phyloP scores from a whole-genome alignment of 2,113 vertebrate species.

The Gambusia affinis region DNA sequence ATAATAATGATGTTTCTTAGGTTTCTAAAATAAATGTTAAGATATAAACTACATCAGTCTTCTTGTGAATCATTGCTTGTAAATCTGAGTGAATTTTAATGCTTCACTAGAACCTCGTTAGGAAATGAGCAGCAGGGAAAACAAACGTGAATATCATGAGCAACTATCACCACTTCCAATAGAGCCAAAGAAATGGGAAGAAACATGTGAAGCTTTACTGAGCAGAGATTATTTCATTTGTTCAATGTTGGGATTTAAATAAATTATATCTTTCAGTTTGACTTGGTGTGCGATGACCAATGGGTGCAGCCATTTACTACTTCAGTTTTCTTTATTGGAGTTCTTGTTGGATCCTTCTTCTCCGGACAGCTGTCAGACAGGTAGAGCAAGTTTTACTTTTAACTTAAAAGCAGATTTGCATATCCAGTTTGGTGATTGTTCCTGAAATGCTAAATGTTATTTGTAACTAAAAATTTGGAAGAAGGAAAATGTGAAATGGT shows the following conservation, averaged over 20 bases:
- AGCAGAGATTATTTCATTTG: background rate
- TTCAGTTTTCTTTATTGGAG: slow-evolving; percentile 86
- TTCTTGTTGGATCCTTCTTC: slow-evolving; percentile 86
- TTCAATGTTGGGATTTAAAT: background rate
- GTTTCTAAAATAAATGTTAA: too few species aligned
- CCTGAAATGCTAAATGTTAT: too few species aligned
- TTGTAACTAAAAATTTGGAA: too few species aligned
- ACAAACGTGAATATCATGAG: background rate
- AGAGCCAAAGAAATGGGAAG: too few species aligned
- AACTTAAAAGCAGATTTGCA: background rate
- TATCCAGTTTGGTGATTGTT: background rate
- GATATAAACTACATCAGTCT: background rate
- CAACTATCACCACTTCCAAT: background rate
- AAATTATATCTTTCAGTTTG: slow-evolving; percentile 78
- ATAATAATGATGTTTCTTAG: too few species aligned
- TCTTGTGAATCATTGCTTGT: background rate
- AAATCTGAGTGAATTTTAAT: background rate
- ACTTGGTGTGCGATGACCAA: slow-evolving; percentile 87
- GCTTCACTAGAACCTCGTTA: background rate
- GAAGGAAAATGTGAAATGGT: too few species aligned
- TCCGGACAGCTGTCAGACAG: slow-evolving; percentile 91
- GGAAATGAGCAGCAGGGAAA: background rate
- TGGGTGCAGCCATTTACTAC: slow-evolving; percentile 87
- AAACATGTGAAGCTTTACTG: background rate
- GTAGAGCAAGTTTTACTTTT: slow-evolving; percentile 61